Percentiles rank a stretch among this genome's conserved stretches.
Conservation (phyloP, 2,113 vertebrate species). For the Scolopax mira region DNA sequence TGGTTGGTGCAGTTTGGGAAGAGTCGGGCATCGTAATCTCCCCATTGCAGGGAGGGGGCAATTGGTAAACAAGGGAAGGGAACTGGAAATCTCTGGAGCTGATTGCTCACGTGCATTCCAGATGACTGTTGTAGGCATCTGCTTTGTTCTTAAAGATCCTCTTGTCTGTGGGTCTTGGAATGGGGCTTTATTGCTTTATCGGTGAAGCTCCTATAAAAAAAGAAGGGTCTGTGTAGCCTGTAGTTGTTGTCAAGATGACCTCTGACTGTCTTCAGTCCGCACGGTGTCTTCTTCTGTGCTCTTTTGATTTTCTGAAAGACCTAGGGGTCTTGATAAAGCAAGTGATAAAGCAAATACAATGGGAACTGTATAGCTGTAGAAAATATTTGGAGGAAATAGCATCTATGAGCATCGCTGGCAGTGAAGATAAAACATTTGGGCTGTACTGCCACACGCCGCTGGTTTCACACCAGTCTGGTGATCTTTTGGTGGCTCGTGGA, state of each 20-base stretch:
- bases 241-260: background rate
- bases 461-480: background rate
- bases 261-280: background rate
- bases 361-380: background rate
- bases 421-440: background rate
- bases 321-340: background rate
- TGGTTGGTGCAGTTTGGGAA: background rate
- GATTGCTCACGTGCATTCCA: background rate
- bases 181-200: background rate
- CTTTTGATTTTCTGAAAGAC: background rate
- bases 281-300: background rate
- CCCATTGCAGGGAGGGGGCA: background rate
- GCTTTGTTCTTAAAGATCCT: background rate
- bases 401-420: background rate
- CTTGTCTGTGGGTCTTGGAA: background rate
- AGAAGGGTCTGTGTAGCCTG: background rate
- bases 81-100: background rate
- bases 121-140: background rate
- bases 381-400: background rate
- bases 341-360: background rate
- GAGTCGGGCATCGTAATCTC: background rate
- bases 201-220: background rate
- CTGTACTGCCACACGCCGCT: accelerated
- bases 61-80: background rate
- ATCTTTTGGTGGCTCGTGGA: background rate